Percentiles rank a stretch among this genome's conserved stretches.
These are phyloP conservation scores for Harpalus rufipes DNA, from an alignment of 2,888 invertebrate genomes.

Conservation along the genomic window DNA sequence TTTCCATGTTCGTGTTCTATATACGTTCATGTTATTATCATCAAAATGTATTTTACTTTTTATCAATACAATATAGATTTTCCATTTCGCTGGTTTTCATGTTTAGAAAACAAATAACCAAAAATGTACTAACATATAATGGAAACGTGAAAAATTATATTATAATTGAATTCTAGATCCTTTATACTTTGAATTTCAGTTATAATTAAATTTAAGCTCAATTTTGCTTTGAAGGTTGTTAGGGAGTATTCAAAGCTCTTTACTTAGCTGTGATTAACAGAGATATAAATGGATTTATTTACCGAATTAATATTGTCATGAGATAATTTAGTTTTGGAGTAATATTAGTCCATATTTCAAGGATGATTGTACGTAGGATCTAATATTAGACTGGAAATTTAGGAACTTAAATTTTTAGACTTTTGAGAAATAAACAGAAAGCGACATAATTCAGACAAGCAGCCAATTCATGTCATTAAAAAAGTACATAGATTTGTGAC, in stretches of 20 bases:
- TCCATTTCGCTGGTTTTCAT: neutral
- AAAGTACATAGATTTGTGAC: too few species aligned
- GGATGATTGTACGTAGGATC: neutral
- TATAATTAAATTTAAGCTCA: conserved; percentile 64
- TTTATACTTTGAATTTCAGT: neutral
- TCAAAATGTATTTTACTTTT: conserved; percentile 1
- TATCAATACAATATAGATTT: neutral
- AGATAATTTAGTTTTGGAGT: neutral
- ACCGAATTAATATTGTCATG: conserved; percentile 55
- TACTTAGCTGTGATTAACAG: conserved; percentile 45
- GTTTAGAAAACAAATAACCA: neutral
- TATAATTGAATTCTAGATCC: neutral
- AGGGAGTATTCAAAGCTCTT: conserved; percentile 3
- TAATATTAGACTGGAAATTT: too few species aligned
- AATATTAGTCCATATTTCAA: neutral
- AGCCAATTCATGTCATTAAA: too few species aligned
- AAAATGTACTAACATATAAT: neutral
- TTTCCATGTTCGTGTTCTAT: neutral
- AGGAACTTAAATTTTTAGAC: too few species aligned
- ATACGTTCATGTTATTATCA: neutral
- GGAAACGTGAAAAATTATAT: neutral
- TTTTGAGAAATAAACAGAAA: too few species aligned
- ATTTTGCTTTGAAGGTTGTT: conserved; percentile 54
- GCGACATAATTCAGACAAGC: too few species aligned
- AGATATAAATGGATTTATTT: conserved; percentile 53